Evolutionary conservation across 2,113 vertebrate species (phyloP).

Genomic region (Sinocyclocheilus grahami): DNA sequence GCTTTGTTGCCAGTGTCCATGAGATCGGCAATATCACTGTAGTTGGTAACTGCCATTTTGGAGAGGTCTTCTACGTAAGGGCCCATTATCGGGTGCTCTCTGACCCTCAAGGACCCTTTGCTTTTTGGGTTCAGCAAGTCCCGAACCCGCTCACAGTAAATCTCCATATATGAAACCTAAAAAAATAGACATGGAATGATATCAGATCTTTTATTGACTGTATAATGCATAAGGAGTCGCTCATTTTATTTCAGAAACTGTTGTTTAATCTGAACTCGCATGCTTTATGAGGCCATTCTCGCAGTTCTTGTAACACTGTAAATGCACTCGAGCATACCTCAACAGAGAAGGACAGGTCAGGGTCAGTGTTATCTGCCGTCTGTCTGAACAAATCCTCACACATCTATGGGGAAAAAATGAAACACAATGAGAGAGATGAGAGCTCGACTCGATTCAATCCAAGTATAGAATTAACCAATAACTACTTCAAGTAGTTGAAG

Average conservation of each 20-base stretch:
- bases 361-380: constrained; percentile 74
- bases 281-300: not conserved
- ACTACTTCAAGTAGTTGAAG: too few relatives aligned
- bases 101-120: constrained; percentile 80
- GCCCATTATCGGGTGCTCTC: constrained; percentile 89
- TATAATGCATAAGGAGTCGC: too few relatives aligned
- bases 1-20: constrained; percentile 93
- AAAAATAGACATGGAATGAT: not conserved
- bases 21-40: constrained; percentile 83
- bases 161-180: constrained; percentile 94
- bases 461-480: too few relatives aligned
- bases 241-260: too few relatives aligned
- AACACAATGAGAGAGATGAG: not conserved
- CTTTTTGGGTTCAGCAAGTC: constrained; percentile 85
- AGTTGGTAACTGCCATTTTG: constrained; percentile 87
- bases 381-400: constrained; percentile 87
- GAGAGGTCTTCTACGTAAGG: constrained; percentile 89
- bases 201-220: too few relatives aligned
- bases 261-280: too few relatives aligned
- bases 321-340: constrained; percentile 74
- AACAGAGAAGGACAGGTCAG: constrained; percentile 82
- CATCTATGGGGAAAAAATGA: constrained; percentile 69
- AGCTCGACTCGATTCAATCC: too few relatives aligned
- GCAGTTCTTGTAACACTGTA: not conserved
- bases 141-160: constrained; percentile 89